Conservation (phyloP, 2,113 vertebrate species). For the Irena cyanogastra region DNA sequence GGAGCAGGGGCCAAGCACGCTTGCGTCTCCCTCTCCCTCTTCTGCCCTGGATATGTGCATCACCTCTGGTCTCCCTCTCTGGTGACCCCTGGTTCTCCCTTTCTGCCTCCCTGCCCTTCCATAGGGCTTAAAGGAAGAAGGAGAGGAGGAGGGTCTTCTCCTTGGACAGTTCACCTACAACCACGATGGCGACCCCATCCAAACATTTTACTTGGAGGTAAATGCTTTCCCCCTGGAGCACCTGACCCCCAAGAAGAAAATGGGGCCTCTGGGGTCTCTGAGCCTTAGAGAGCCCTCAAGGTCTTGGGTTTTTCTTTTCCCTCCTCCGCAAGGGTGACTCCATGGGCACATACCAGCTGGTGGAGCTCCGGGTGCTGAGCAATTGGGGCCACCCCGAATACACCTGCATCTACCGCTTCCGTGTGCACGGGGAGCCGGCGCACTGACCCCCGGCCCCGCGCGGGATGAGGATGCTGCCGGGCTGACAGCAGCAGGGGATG, state of each 20-base stretch:
- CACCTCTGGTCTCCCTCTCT: background rate
- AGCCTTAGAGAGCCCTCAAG: background rate
- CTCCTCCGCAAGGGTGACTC: conserved; percentile 42
- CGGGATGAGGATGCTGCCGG: background rate
- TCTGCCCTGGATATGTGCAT: background rate
- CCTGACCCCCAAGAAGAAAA: accelerated
- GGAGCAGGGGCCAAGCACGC: accelerated
- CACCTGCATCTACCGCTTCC: conserved; percentile 95
- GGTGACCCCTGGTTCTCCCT: background rate
- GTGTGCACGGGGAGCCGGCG: conserved; percentile 80
- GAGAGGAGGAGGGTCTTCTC: conserved; percentile 77
- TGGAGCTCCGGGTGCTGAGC: conserved; percentile 84
- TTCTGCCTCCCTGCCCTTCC: background rate
- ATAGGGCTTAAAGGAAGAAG: conserved; percentile 83
- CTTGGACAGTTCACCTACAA: conserved; percentile 85
- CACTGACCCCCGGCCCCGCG: background rate
- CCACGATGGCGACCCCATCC: conserved; percentile 81
- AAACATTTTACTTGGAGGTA: conserved; percentile 86
- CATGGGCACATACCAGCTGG: conserved; percentile 61
- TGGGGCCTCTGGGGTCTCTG: background rate
- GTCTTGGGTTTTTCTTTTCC: background rate
- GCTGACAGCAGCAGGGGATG: background rate
- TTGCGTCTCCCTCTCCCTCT: background rate
- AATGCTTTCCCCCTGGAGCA: background rate
- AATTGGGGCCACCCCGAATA: conserved; percentile 96